Conservation (phyloP, 1,140 invertebrate species). For the Microplitis mediator region DNA sequence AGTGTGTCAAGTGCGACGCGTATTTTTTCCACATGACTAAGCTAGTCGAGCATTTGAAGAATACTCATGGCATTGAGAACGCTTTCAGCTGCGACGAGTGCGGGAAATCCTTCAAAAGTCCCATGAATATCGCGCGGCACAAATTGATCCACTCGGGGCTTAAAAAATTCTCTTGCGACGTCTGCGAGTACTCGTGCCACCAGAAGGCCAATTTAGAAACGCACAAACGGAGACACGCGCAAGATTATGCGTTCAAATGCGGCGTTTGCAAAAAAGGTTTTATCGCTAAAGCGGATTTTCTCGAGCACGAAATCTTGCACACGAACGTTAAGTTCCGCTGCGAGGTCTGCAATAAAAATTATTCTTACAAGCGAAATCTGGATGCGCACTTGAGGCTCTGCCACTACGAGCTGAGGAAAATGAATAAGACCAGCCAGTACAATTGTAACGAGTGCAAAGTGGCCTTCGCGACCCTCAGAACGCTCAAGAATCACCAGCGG, state of each 20-base stretch:
- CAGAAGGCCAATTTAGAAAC: constrained; percentile 54
- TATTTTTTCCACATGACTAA: constrained; percentile 55
- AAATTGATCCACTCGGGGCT: constrained; percentile 67
- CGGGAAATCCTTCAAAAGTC: constrained; percentile 60
- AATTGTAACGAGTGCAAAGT: constrained; percentile 40
- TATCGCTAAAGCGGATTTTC: constrained; percentile 32
- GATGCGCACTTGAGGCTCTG: constrained; percentile 45
- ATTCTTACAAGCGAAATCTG: constrained; percentile 55
- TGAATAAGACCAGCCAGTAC: constrained; percentile 32
- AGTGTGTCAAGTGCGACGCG: constrained; percentile 53
- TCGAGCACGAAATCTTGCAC: constrained; percentile 51
- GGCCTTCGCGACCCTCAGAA: constrained; percentile 27
- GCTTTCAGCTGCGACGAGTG: constrained; percentile 60
- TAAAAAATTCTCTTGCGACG: constrained; percentile 70
- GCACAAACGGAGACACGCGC: constrained; percentile 59
- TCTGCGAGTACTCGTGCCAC: constrained; percentile 61
- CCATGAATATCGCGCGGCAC: constrained; percentile 61
- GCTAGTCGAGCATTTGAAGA: constrained; percentile 59
- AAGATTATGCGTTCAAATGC: constrained; percentile 52
- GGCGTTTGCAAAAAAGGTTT: constrained; percentile 46
- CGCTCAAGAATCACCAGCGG: constrained; percentile 37
- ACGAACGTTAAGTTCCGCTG: constrained; percentile 47
- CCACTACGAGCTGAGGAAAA: constrained; percentile 25
- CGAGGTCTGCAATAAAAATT: constrained; percentile 61
- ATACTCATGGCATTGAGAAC: constrained; percentile 58